Base-by-base conservation (phyloP, 1,140 invertebrate genomes). In the Micrasema longulum region DNA sequence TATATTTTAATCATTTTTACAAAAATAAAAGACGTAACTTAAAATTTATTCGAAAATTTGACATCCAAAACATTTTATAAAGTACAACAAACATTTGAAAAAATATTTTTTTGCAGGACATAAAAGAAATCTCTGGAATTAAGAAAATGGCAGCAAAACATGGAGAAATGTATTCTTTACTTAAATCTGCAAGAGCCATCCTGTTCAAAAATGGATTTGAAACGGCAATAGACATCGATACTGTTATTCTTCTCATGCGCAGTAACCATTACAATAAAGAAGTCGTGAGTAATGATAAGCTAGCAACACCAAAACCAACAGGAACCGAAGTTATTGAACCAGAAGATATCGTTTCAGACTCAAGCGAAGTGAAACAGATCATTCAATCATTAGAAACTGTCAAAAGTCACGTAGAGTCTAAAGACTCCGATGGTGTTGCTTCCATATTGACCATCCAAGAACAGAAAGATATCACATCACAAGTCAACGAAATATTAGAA, bases 241-340 rank as follows among this genome's bases (percentile, higher is more conserved):
- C 77, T 57, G 82, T 85, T 12, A 75, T 82, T 35, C 72, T 79
- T 69, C 63, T 85, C 18, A 84, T 85, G 83, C 77, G 83, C 50
- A 78, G 79, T 20, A 52, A 84, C 78, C 74, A 84, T 82, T 72
- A 72, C 14, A 60, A 71, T 53, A 75, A 63, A 64, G 66, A 71
- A 48, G 69, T 69, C 41, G 45, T 72, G 48, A 72, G 60, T 26
- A 69, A 69, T 48, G 73, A 72, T 69, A 69, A 68, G 65, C 45
- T 75, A 22, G 57, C 50, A 3, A 68, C 57, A 43, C 64, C 50
- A 23, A 75, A 75, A 72, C 26, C 64, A n/a, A 10, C 53, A 41
- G 60, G 18, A 10, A 41, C 16, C 6, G 69, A 68, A 66, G 65
- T 69, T 69, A 72, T 75, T 16, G 73, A 75, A 48, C 73, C 73